Base-by-base conservation (phyloP, 1,140 invertebrate genomes). In the Charaxes varanes region DNA sequence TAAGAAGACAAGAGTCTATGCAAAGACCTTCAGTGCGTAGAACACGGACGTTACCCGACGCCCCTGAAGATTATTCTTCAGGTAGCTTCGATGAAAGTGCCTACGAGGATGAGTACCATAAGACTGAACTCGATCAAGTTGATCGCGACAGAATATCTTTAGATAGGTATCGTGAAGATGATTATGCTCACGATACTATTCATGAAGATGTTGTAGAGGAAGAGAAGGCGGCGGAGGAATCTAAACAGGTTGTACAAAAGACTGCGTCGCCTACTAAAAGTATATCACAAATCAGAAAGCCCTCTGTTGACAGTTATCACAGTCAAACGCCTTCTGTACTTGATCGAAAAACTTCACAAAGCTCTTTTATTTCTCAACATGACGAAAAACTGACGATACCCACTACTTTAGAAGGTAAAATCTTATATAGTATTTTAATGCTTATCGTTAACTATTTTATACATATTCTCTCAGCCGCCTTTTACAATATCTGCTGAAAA, bases 71-170 rank as follows among this genome's bases (percentile, higher is more conserved):
- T 43, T 66, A 69, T 58, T 27, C 57, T 51, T 60, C 62, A 43
- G 68, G 66, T 41, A 72, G 65, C 62, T 78, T 77, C 51, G 78
- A 83, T 54, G 74, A 77, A 78, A 80, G 76, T 80, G 76, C 78
- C 76, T 82, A 82, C 64, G 78, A 82, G 48, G 73, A 82, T 37
- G 78, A 82, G 63, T 78, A 78, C 60, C 43, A 82, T 66, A 82
- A 80, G 78, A 82, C 78, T 82, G 78, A 82, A 63, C 66, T 64
- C 46, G 76, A 82, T 78, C 68, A 78, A 80, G 58, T 69, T 53
- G 74, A 79, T 35, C 67, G 62, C 23, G 77, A 81, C 34, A 74
- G 76, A 41, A 69, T 62, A 30, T 82, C 76, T 52, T 56, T 80
- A 35, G 73, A 80, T 42, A 79, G 74, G 53, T 83, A 71, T 76